Evolutionary conservation across 2,113 vertebrate genomes (phyloP).

Genomic region (Mohoua ochrocephala): DNA sequence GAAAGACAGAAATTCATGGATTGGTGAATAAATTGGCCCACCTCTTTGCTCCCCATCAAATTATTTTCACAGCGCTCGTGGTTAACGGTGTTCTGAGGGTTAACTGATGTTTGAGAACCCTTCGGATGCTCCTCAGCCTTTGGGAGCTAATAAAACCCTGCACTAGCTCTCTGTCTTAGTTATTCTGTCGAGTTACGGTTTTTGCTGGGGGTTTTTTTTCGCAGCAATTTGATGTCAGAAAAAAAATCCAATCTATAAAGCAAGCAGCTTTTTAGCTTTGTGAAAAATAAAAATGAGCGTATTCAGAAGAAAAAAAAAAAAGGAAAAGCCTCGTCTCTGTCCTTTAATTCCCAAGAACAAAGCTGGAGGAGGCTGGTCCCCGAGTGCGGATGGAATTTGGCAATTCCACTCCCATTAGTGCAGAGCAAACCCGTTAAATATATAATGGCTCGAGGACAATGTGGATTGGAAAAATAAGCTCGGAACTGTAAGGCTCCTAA

Average conservation of each 20-base stretch:
- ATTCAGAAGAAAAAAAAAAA: not conserved
- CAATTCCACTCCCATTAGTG: not conserved
- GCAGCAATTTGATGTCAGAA: not conserved
- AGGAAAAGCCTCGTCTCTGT: not conserved
- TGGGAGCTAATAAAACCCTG: not conserved
- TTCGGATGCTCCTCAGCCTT: not conserved
- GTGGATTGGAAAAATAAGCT: not conserved
- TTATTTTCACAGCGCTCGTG: rapidly evolving
- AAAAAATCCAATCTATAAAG: not conserved
- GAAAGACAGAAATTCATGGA: not conserved
- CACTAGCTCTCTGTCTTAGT: not conserved
- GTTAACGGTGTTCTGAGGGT: not conserved
- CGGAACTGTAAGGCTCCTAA: not conserved
- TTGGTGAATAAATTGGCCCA: not conserved
- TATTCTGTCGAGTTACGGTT: not conserved
- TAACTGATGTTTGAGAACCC: not conserved
- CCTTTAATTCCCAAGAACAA: not conserved
- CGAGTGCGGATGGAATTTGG: not conserved
- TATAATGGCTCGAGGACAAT: not conserved
- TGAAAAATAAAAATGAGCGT: not conserved
- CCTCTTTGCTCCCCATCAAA: not conserved
- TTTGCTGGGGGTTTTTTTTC: rapidly evolving
- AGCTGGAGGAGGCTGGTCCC: not conserved
- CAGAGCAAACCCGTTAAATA: not conserved
- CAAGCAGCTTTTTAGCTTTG: not conserved